These are phyloP conservation scores for Hofmannophila pseudospretella DNA, from an alignment of 2,888 invertebrate genomes.

Conservation along the genomic window DNA sequence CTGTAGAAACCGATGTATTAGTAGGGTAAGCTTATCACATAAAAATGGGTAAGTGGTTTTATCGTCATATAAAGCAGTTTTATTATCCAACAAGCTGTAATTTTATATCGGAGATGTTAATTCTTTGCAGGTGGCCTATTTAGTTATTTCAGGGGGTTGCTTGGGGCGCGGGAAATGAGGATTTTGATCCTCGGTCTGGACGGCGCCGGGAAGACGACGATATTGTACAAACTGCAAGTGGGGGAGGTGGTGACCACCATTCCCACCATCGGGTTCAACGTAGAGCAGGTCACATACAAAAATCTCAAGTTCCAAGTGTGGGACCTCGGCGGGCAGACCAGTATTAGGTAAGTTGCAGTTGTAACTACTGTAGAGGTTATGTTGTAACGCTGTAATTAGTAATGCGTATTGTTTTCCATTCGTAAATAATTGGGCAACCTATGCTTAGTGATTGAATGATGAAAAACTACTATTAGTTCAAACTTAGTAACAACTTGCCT, in stretches of 20 bases:
- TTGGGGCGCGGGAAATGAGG: slow-evolving; percentile 98
- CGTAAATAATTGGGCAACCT: too few relatives aligned
- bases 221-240: slow-evolving; percentile 97
- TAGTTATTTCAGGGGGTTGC: slow-evolving; percentile 96
- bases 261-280: slow-evolving; percentile 99
- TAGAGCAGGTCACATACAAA: slow-evolving; percentile 99
- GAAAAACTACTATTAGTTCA: too few relatives aligned
- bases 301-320: slow-evolving; percentile 99
- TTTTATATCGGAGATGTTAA: slow-evolving; percentile 13
- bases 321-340: slow-evolving; percentile 99
- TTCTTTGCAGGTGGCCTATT: slow-evolving; percentile 90
- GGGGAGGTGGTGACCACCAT: slow-evolving; percentile 99
- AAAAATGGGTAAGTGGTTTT: slow-evolving; percentile 63
- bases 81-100: slow-evolving; percentile 15
- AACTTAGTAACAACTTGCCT: too few relatives aligned
- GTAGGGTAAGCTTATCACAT: slow-evolving; percentile 49
- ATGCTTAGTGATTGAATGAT: too few relatives aligned
- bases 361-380: slow-evolving; percentile 15
- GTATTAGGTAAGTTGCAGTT: slow-evolving; percentile 86
- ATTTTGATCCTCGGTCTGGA: slow-evolving; percentile 98
- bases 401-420: slow-evolving; percentile 12
- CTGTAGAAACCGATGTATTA: slow-evolving; percentile 55
- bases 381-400: slow-evolving; percentile 28
- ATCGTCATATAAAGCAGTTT: slow-evolving; percentile 27
- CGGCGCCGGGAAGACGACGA: slow-evolving; percentile 99